Percentiles rank a stretch among this genome's conserved stretches.
phyloP scores from a whole-genome alignment of 2,797 vertebrate genomes.

The Orestias chungarensis region DNA sequence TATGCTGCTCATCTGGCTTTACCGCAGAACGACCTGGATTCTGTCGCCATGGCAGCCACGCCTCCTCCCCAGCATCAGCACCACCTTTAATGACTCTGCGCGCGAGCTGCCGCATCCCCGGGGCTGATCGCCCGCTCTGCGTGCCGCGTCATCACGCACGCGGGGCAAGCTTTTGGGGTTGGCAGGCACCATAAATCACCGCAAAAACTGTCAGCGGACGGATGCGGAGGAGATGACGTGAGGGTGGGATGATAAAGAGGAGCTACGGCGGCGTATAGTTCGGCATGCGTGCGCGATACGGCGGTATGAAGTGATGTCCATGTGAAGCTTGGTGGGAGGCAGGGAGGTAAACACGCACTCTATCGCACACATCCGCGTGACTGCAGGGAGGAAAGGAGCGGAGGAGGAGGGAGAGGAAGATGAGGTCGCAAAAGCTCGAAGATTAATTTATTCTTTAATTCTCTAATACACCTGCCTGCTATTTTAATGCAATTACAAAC shows the following conservation, averaged over 20 bases:
- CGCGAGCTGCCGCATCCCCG: slow-evolving; percentile 67
- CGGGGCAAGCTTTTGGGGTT: slow-evolving; percentile 64
- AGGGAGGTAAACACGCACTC: slow-evolving; percentile 70
- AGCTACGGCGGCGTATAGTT: slow-evolving; percentile 9
- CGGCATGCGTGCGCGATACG: neutral
- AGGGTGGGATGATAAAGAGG: neutral
- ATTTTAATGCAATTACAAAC: slow-evolving; percentile 49
- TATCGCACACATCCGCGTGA: slow-evolving; percentile 72
- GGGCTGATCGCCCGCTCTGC: slow-evolving; percentile 58
- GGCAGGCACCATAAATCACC: slow-evolving; percentile 53
- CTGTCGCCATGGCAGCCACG: slow-evolving; percentile 74
- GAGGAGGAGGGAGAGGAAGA: slow-evolving; percentile 15
- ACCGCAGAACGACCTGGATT: slow-evolving; percentile 48
- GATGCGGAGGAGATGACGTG: neutral
- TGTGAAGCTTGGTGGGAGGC: slow-evolving; percentile 67
- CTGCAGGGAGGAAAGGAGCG: slow-evolving; percentile 78
- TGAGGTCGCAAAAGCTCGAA: slow-evolving; percentile 58
- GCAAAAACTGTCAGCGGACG: slow-evolving; percentile 23
- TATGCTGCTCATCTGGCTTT: neutral
- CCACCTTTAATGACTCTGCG: slow-evolving; percentile 48
- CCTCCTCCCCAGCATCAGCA: slow-evolving; percentile 81
- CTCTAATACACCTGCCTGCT: slow-evolving; percentile 12
- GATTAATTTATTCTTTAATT: slow-evolving; percentile 15
- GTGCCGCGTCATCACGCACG: slow-evolving; percentile 76
- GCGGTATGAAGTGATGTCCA: slow-evolving; percentile 15